phyloP scores from a whole-genome alignment of 2,888 invertebrate genomes.

The Meganola albula region DNA sequence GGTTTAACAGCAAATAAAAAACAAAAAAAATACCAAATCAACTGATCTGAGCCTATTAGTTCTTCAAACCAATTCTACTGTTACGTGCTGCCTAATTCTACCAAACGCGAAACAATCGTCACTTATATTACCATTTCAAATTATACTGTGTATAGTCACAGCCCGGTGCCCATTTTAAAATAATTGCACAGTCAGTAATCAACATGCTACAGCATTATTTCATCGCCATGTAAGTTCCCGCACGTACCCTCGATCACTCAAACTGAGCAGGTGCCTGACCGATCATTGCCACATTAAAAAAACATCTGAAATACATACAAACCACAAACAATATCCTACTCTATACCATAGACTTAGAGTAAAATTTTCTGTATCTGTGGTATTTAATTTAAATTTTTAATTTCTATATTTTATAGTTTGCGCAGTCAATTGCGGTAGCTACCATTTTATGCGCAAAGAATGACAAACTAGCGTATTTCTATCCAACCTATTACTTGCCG shows the following conservation, averaged over 20 bases:
- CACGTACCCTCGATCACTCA: slow-evolving; percentile 50
- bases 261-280: slow-evolving; percentile 46
- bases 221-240: slow-evolving; percentile 37
- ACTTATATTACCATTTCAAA: no score
- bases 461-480: slow-evolving; percentile 43
- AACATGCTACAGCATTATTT: slow-evolving; percentile 31
- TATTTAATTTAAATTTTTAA: slow-evolving; percentile 19
- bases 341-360: slow-evolving; percentile 3
- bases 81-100: no score
- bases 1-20: no score
- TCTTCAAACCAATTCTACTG: no score
- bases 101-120: no score
- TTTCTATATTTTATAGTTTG: slow-evolving; percentile 40
- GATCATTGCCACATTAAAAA: slow-evolving; percentile 25
- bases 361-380: slow-evolving; percentile 6
- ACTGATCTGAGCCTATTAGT: no score
- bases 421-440: slow-evolving; percentile 46
- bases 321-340: slow-evolving; percentile 7
- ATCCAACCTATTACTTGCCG: slow-evolving; percentile 18
- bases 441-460: slow-evolving; percentile 49
- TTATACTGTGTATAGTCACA: no score
- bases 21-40: no score
- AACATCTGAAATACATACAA: slow-evolving; percentile 19
- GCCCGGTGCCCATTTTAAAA: no score
- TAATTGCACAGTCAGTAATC: no score